Percentiles rank a stretch among this genome's conserved stretches.
Conservation (phyloP, 2,113 vertebrate species). For the Pica pica region DNA sequence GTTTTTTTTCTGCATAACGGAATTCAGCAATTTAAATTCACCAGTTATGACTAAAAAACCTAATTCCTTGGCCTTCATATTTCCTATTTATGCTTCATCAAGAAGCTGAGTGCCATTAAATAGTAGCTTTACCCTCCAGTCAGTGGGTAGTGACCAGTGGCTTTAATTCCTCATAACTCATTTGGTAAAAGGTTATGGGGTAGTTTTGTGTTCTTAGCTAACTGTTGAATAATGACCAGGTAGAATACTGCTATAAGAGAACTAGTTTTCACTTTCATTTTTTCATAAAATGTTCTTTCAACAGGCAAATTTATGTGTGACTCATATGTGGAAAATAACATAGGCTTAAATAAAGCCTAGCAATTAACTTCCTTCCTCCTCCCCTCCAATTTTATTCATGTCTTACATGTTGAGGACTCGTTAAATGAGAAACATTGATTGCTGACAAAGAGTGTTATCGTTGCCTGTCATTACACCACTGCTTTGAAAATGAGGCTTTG, state of each 20-base stretch:
- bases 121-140: not conserved
- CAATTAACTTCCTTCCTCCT: not conserved
- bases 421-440: not conserved
- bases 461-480: not conserved
- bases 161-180: not conserved
- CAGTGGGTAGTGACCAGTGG: not conserved
- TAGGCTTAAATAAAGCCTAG: not conserved
- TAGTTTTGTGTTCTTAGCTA: not conserved
- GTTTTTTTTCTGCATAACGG: not conserved
- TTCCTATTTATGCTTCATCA: not conserved
- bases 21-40: not conserved
- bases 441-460: not conserved
- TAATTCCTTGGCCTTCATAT: not conserved
- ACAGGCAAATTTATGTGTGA: not conserved
- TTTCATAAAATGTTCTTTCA: not conserved
- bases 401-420: not conserved
- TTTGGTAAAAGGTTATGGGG: not conserved
- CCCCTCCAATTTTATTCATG: not conserved
- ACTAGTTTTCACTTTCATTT: not conserved
- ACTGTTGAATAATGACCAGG: not conserved
- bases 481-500: not conserved
- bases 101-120: not conserved
- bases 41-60: not conserved
- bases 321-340: not conserved
- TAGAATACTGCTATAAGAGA: not conserved